Conservation (phyloP, 2,797 vertebrate genomes). For the Trachurus trachurus region DNA sequence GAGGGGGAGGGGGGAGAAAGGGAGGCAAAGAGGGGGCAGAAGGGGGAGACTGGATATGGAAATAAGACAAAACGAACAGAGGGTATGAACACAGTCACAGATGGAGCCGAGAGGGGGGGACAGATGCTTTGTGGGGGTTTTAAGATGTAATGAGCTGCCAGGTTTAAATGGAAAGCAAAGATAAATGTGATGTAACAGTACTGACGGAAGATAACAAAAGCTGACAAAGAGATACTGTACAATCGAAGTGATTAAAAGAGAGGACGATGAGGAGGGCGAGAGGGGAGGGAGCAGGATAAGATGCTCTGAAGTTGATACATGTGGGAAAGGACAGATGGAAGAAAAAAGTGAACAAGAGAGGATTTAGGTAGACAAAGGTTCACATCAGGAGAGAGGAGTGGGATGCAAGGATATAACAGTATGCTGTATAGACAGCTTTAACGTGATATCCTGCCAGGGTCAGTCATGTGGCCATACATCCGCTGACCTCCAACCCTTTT, state of each 20-base stretch:
- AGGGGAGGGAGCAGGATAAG: conserved; percentile 31
- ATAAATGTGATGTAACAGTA: conserved; percentile 58
- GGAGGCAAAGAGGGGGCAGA: conserved; percentile 9
- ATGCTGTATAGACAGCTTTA: conserved; percentile 39
- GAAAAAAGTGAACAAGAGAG: conserved; percentile 74
- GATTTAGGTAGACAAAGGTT: conserved; percentile 59
- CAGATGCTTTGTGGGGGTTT: conserved; percentile 64
- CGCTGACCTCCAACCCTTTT: conserved; percentile 19
- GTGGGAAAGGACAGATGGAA: conserved; percentile 70
- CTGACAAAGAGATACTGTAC: conserved; percentile 40
- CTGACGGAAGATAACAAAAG: conserved; percentile 49
- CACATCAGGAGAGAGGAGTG: conserved; percentile 41
- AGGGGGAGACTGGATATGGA: conserved; percentile 13
- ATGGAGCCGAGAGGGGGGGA: conserved; percentile 47
- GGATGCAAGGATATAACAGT: conserved; percentile 42
- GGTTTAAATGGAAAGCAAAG: conserved; percentile 60
- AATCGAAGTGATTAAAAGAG: conserved; percentile 60
- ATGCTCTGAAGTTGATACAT: conserved; percentile 47
- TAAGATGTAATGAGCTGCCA: conserved; percentile 63
- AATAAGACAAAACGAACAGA: conserved; percentile 22
- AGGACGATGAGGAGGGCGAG: conserved; percentile 26
- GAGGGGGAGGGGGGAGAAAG: neutral
- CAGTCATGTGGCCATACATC: conserved; percentile 39
- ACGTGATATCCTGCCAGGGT: conserved; percentile 37
- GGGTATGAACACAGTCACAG: conserved; percentile 46